Evolutionary conservation across 2,797 vertebrate genomes (phyloP), one percentile per base, ranked within the genome.

Genomic region (Microctenopoma stevenorrisi): DNA sequence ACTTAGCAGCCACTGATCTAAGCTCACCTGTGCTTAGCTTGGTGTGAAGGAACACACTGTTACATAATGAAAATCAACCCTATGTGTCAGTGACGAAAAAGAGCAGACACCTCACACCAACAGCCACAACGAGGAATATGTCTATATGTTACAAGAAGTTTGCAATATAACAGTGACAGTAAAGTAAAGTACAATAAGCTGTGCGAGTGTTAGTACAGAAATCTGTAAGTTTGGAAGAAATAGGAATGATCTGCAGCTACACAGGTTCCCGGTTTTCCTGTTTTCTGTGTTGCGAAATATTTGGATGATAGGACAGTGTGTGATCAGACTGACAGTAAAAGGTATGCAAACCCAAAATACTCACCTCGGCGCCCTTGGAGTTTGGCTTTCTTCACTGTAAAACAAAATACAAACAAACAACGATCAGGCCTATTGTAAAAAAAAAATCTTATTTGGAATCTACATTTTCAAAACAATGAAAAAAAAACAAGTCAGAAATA

Each of bases 301-400:
- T 28, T 42, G 9, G 3, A 38, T 1, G 3, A 43, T 15, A 3
- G 3, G 14, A 47, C 9, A 37, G 18, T 33, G 26, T 14, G 2
- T 35, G 43, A 66, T 0, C 35, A 46, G 8, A 67, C 10, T 26
- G 4, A 5, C 7, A 25, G 11, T 2, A 10, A 16, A 42, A 26
- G 18, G 22, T 16, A 11, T 26, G 3, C 38, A 7, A 47, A 46
- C 42, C 4, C 18, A 18, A 18, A 37, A 28, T 4, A 66, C 92
- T 92, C 81, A 95, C 94, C 93, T 74, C 79, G 64, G 68, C 86
- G 61, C 67, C 94, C 93, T 44, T 92, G 90, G 28, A 95, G 92
- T 55, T 94, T 94, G 80, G 94, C 94, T 85, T 94, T 95, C 89
- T 95, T 95, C 53, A 95, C 94, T 95, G 87, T 2, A 89, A 87